A percentile compares a stretch with the other conserved stretches of the same genome.
These are phyloP conservation scores for Epizoanthus rinbou DNA, from an alignment of 92 coral and sea anemone genomes.

Conservation along the genomic window DNA sequence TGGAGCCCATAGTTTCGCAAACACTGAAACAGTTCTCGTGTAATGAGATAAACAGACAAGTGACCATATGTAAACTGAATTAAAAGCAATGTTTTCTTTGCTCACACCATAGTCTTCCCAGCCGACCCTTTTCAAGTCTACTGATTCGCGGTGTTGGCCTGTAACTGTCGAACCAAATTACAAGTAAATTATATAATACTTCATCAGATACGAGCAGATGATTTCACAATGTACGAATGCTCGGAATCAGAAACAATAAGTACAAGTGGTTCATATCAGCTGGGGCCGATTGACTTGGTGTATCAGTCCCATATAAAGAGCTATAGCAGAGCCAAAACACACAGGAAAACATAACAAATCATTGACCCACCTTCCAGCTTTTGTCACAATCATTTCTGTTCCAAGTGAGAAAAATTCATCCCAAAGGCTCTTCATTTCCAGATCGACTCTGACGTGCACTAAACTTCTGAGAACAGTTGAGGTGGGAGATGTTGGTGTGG, in stretches of 20 bases:
- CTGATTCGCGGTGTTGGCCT: neutral
- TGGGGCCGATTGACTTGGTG: neutral
- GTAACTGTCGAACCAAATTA: slow-evolving; percentile 30
- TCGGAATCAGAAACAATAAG: neutral
- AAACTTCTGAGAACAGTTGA: slow-evolving; percentile 65
- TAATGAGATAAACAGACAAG: slow-evolving; percentile 49
- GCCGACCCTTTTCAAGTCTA: neutral
- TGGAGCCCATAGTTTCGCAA: slow-evolving; percentile 40
- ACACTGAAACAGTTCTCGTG: slow-evolving; percentile 41
- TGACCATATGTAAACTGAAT: slow-evolving; percentile 46
- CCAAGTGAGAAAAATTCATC: slow-evolving; percentile 95
- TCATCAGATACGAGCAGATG: slow-evolving; percentile 35
- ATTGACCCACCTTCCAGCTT: slow-evolving; percentile 94
- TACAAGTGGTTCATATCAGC: neutral
- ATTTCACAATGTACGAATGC: neutral
- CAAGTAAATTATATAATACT: slow-evolving; percentile 11
- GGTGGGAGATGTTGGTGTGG: slow-evolving; percentile 66
- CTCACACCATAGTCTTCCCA: slow-evolving; percentile 31
- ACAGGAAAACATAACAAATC: slow-evolving; percentile 23
- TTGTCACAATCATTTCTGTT: slow-evolving; percentile 99
- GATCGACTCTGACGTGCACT: slow-evolving; percentile 84
- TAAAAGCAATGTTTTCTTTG: slow-evolving; percentile 47
- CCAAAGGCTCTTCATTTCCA: slow-evolving; percentile 98
- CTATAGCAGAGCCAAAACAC: slow-evolving; percentile 29
- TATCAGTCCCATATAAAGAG: slow-evolving; percentile 10